These are phyloP conservation scores for Hyposoter dolosus DNA, from an alignment of 2,888 invertebrate species.

Conservation along the genomic window DNA sequence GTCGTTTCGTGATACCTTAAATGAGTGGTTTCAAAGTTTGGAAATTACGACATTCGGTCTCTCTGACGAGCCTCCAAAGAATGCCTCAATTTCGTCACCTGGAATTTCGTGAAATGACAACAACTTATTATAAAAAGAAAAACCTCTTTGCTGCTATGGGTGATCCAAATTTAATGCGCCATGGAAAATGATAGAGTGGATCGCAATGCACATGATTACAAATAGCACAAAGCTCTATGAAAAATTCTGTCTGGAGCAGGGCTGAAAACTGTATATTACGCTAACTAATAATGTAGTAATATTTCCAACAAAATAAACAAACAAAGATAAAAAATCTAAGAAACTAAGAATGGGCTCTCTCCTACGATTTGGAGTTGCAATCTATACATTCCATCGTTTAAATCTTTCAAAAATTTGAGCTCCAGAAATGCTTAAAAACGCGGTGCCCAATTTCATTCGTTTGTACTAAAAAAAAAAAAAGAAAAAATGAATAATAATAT, in stretches of 20 bases:
- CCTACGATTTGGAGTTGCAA: constrained; percentile 70
- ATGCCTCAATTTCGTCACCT: constrained; percentile 16
- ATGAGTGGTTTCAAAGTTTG: not conserved
- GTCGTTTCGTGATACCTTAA: no score
- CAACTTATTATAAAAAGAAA: not conserved
- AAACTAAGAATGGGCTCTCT: constrained; percentile 40
- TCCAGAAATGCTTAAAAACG: constrained; percentile 71
- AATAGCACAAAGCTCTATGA: constrained; percentile 83
- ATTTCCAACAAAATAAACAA: constrained; percentile 70
- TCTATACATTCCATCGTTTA: constrained; percentile 76
- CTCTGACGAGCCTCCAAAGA: not conserved
- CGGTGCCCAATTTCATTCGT: constrained; percentile 74
- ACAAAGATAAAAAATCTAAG: constrained; percentile 23
- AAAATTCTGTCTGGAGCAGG: constrained; percentile 73
- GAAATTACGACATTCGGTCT: not conserved
- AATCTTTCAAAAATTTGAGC: constrained; percentile 74
- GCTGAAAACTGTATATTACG: constrained; percentile 81
- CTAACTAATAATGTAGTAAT: constrained; percentile 76
- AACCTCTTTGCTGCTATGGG: constrained; percentile 73
- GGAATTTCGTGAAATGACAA: not conserved
- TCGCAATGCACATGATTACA: constrained; percentile 83
- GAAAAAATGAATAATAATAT: constrained; percentile 48
- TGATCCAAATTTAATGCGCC: constrained; percentile 77
- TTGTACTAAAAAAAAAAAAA: constrained; percentile 74
- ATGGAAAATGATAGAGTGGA: constrained; percentile 77